Base-by-base conservation (phyloP, 2,797 vertebrate species). In the Sciurus vulgaris region DNA sequence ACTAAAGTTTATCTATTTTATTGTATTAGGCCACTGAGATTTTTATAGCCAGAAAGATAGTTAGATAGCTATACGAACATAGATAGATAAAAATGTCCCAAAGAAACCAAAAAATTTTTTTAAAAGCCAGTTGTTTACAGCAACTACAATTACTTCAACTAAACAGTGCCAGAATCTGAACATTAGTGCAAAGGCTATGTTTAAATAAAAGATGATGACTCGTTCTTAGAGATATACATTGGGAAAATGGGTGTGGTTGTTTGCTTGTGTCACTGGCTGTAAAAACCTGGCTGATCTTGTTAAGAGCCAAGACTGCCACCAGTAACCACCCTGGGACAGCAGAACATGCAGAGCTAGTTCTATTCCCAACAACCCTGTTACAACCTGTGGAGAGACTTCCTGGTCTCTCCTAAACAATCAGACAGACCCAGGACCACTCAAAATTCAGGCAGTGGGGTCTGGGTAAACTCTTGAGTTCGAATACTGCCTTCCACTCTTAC, bases 1-100 rank as follows among this genome's bases (percentile, higher is more conserved):
- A 72, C 24, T 61, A 61, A 61, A 61, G 24, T 61, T 26, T 61
- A 59, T 59, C 49, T 13, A 56, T 87, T 76, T 61, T 41, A 30
- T 49, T 74, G 17, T 35, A 69, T 44, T 79, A 78, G 20, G 35
- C 13, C 59, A 76, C 61, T 86, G 81, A 86, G 61, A 86, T 84
- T 47, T 91, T 84, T 41, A 91, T 5, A 74, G 63, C 65, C n/a
- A 59, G 12, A 38, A 35, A 59, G 5, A 67, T 61, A 61, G 3
- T 10, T 61, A 61, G 59, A 61, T 17, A 54, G 15, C 18, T 61
- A 61, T 11, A 4, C 3, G 26, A 10, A 26, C 59, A 73, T 78
- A 18, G 44, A 47, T 47, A 54, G 20, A 14, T 54, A 15, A 59
- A 79, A 79, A 61, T 61, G 49, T 33, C 38, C 17, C 63, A 84